Percentiles rank a stretch among this genome's conserved stretches.
Conservation (phyloP, 92 coral and sea anemone genomes). For the Umimayanthus kanabou region DNA sequence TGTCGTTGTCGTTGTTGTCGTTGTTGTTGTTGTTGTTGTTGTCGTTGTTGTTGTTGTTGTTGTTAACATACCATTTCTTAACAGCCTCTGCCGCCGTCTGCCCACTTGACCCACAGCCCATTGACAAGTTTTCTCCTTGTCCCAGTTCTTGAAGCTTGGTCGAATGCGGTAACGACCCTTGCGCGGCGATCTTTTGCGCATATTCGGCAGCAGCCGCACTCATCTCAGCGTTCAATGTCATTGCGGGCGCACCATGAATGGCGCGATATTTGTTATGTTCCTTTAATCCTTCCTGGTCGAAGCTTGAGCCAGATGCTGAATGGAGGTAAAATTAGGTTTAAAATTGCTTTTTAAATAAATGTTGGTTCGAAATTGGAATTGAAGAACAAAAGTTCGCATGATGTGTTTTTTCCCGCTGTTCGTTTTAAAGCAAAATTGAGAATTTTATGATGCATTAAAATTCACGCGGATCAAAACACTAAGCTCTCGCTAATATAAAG, state of each 20-base stretch:
- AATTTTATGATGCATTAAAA: too few relatives aligned
- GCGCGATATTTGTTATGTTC: constrained; percentile 80
- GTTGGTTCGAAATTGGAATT: too few relatives aligned
- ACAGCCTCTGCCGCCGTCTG: constrained; percentile 62
- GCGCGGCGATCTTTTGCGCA: constrained; percentile 68
- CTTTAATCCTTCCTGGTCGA: constrained; percentile 58
- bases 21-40: too few relatives aligned
- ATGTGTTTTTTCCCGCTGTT: too few relatives aligned
- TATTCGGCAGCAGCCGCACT: constrained; percentile 70
- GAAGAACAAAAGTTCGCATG: too few relatives aligned
- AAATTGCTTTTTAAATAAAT: too few relatives aligned
- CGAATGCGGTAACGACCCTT: constrained; percentile 68
- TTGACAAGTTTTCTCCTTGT: constrained; percentile 85
- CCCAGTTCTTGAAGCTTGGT: constrained; percentile 31
- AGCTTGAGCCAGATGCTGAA: constrained; percentile 24
- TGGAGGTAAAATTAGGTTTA: too few relatives aligned
- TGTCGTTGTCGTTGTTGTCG: too few relatives aligned
- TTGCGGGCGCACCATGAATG: constrained; percentile 72
- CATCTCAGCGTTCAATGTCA: constrained; percentile 73
- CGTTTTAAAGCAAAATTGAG: too few relatives aligned
- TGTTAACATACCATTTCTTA: constrained; percentile 52
- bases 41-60: too few relatives aligned
- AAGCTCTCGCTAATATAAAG: too few relatives aligned
- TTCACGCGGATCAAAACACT: too few relatives aligned
- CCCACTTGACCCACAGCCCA: constrained; percentile 66